These are phyloP conservation scores for Zootoca vivipara DNA, from an alignment of 2,113 vertebrate species.

Conservation along the genomic window DNA sequence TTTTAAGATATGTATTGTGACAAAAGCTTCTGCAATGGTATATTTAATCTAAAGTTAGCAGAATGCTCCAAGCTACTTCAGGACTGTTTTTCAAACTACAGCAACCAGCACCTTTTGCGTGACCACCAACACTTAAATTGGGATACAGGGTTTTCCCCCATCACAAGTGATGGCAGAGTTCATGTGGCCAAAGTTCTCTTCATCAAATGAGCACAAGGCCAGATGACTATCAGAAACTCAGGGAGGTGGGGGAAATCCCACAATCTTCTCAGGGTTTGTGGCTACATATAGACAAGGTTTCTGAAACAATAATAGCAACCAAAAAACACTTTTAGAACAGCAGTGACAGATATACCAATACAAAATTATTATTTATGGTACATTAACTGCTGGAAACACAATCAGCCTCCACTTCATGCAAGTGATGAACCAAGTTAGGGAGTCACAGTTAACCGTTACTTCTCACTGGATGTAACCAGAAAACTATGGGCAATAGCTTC, in stretches of 20 bases:
- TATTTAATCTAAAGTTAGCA: neutral
- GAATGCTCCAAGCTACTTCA: neutral
- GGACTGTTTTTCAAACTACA: neutral
- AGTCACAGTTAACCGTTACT: neutral
- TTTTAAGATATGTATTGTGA: neutral
- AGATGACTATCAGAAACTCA: neutral
- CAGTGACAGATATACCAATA: neutral
- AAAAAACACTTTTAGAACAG: neutral
- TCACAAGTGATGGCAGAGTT: neutral
- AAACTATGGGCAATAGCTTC: neutral
- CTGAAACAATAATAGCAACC: neutral
- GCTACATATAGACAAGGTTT: neutral
- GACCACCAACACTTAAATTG: neutral
- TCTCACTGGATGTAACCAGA: neutral
- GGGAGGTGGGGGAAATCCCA: slow-evolving; percentile 27
- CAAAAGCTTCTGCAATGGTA: neutral
- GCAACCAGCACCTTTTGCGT: neutral
- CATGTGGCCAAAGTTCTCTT: neutral
- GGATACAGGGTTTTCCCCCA: neutral
- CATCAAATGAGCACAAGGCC: neutral
- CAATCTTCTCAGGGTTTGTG: neutral
- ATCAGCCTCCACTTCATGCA: neutral
- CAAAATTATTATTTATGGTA: neutral
- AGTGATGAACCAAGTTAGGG: no score
- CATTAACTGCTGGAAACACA: neutral